These are phyloP conservation scores for Zaprionus gabonicus DNA, from an alignment of 1,140 invertebrate genomes.

Conservation along the genomic window DNA sequence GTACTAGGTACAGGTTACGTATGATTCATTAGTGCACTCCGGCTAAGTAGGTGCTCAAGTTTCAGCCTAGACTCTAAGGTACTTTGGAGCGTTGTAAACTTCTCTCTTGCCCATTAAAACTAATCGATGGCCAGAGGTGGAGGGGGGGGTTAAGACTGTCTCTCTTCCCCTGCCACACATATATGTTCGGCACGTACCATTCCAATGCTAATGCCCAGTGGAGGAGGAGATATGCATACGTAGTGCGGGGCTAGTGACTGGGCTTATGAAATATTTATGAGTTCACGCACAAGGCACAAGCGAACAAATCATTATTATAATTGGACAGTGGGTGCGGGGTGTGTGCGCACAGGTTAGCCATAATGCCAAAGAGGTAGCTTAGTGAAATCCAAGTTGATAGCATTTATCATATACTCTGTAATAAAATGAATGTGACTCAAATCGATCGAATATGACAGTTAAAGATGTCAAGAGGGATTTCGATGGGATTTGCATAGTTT, in stretches of 20 bases:
- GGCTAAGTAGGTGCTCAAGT: neutral
- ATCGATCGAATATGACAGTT: conserved; percentile 29
- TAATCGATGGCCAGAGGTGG: neutral
- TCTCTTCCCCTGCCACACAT: neutral
- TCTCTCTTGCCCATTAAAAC: neutral
- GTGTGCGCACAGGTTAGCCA: neutral
- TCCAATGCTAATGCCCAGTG: conserved; percentile 1
- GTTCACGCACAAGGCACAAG: conserved; percentile 8
- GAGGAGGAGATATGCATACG: conserved; percentile 23
- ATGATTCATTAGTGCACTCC: neutral
- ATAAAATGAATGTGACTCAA: conserved; percentile 41
- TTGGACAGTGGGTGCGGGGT: conserved; percentile 42
- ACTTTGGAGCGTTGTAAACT: neutral
- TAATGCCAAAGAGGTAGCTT: neutral
- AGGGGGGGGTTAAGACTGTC: too few relatives aligned
- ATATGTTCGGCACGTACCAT: conserved; percentile 7
- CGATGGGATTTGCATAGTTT: conserved; percentile 47
- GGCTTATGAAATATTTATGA: conserved; percentile 71
- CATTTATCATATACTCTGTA: neutral
- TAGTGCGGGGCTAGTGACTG: conserved; percentile 2
- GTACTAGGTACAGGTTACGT: neutral
- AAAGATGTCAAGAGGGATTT: conserved; percentile 46
- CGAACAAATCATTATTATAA: conserved; percentile 61
- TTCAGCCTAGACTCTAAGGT: neutral
- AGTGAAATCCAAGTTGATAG: neutral